Percentiles rank a stretch among this genome's conserved stretches.
Evolutionary conservation across 1,140 invertebrate species (phyloP).

Genomic region (Popillia japonica): DNA sequence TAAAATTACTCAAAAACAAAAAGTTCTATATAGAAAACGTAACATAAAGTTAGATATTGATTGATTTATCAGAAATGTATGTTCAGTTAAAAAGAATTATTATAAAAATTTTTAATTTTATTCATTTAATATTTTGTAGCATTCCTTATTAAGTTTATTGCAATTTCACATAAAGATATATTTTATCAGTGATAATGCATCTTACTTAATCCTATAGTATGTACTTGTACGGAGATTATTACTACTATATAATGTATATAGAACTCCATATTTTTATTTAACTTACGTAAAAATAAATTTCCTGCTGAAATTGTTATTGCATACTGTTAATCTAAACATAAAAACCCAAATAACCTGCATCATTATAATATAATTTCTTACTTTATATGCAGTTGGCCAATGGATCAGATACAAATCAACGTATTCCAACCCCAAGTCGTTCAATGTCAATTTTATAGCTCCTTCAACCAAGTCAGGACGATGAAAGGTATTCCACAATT

Average conservation of each 20-base stretch:
- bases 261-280: not conserved
- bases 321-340: not conserved
- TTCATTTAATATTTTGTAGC: too few species aligned
- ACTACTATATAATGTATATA: not conserved
- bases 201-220: not conserved
- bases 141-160: too few species aligned
- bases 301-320: not conserved
- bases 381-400: constrained; percentile 66
- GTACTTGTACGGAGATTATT: not conserved
- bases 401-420: constrained; percentile 82
- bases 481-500: constrained; percentile 83
- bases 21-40: too few species aligned
- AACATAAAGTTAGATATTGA: too few species aligned
- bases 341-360: too few species aligned
- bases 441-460: constrained; percentile 64
- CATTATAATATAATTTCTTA: not conserved
- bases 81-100: too few species aligned
- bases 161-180: too few species aligned
- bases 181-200: too few species aligned
- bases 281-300: not conserved
- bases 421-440: constrained; percentile 74
- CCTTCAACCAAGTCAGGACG: constrained; percentile 68
- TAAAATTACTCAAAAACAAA: too few species aligned
- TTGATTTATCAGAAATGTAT: too few species aligned
- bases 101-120: too few species aligned